These are phyloP conservation scores for Potamilus streckersoni DNA, from an alignment of 1,140 invertebrate genomes.

Conservation along the genomic window DNA sequence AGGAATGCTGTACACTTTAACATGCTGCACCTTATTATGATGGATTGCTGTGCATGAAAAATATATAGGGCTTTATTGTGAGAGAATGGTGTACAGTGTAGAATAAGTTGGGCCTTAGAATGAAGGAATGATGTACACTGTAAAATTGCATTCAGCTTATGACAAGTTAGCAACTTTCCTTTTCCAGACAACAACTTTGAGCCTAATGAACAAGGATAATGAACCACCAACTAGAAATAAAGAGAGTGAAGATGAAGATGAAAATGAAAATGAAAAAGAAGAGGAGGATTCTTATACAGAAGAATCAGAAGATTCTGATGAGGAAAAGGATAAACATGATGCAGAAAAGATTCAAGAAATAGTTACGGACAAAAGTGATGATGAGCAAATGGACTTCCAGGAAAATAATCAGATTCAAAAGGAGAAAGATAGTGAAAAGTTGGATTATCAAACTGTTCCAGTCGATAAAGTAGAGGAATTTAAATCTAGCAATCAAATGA, in stretches of 20 bases:
- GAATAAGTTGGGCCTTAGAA: too few relatives aligned
- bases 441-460: neutral
- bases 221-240: slow-evolving; percentile 3
- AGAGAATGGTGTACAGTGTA: too few relatives aligned
- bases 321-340: neutral
- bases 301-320: slow-evolving; percentile 3
- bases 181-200: slow-evolving; percentile 22
- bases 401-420: neutral
- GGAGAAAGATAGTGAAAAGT: neutral
- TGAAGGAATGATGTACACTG: too few relatives aligned
- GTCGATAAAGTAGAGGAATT: neutral
- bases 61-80: too few relatives aligned
- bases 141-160: too few relatives aligned
- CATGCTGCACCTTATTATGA: too few relatives aligned
- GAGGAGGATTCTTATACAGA: slow-evolving; percentile 7
- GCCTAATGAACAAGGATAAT: slow-evolving; percentile 11
- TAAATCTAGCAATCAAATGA: too few relatives aligned
- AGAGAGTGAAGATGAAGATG: slow-evolving; percentile 16
- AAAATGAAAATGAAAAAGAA: slow-evolving; percentile 18
- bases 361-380: neutral
- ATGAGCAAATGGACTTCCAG: neutral
- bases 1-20: too few relatives aligned
- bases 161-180: neutral
- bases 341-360: slow-evolving; percentile 4
- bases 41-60: too few relatives aligned